Base-by-base conservation (phyloP, 2,888 invertebrate species). In the Herminia tarsipennalis region DNA sequence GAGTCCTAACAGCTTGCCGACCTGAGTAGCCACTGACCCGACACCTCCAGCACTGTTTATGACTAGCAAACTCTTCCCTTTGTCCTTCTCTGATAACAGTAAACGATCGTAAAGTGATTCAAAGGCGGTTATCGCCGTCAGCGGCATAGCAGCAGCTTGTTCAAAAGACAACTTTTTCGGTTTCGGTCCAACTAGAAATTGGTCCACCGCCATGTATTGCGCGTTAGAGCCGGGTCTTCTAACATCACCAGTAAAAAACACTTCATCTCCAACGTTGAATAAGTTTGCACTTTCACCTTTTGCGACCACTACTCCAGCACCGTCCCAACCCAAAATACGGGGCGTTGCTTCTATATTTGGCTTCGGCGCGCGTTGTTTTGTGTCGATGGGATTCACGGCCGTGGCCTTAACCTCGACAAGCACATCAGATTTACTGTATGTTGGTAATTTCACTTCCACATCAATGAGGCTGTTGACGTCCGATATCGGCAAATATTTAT, bases 31-130 rank as follows among this genome's bases (percentile, higher is more conserved):
- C 0, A 89, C 66, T 3, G 88, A 81, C 0, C 90, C 90, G 0
- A 89, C 89, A 14, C 90, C 90, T 0, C 89, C 90, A 1, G 81
- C 85, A 53, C 89, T 90, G 42, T 89, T 90, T 28, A 90, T 83
- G 16, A 90, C 76, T 33, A 89, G 63, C 5, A 90, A 56, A 13
- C 81, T 67, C 54, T 84, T 89, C 1, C 83, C 86, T 53, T 71
- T 79, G 57, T 88, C 88, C 44, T 84, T 85, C 12, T 81, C 81
- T 8, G 86, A 74, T n/a, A 90, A 24, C 12, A 73, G 41, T 25
- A 90, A 51, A 2, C 88, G 76, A 36, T 90, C 89, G 55, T 70
- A 80, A 10, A 90, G 53, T 12, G 83, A 70, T 55, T 88, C 89
- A 47, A 76, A 84, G 8, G 89, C 88, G 2, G 89, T 88, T 2